Evolutionary conservation across 2,888 invertebrate species (phyloP), one percentile per base, ranked within the genome.

Genomic region (Aphodius sticticus): DNA sequence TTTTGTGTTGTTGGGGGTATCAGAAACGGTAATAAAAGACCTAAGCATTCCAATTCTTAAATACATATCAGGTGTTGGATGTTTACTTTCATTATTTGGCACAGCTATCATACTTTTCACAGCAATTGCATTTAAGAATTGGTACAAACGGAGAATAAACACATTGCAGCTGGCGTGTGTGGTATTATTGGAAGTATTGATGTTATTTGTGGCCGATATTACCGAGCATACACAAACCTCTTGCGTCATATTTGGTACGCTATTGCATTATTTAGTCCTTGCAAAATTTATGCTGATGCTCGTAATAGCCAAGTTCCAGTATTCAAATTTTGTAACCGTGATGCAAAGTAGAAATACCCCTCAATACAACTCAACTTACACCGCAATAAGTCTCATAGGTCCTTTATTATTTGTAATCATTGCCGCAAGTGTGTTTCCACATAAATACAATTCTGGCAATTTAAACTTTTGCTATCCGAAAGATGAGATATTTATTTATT

Each of bases 391-490:
- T 37, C 78, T 77, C 74, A 35, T 77, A n/a, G 12, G 76, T 14
- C 80, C 80, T 4, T 38, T 80, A 16, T 35, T 80, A 37, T 70
- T 77, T 16, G 78, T 80, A 7, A 9, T 75, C 2, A 16, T 80
- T 16, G 76, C 76, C 14, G 37, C 77, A n/a, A 16, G 77, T 2
- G 70, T 80, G 5, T 80, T 78, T 71, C 78, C 80, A 0, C 14
- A 69, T 4, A 26, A 76, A 71, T 80, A 76, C 69, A 16, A 78
- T 35, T 14, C 80, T 26, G 80, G 80, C 4, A 53, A 76, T 26
- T 69, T 80, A 35, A 70, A 78, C 35, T 80, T 80, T 38, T 80
- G 80, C 69, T 80, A 80, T 38, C 38, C 80, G 26, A 26, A 80
- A 80, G 70, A 15, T 38, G 75, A 70, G 16, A 71, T 76, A 7